Evolutionary conservation across 2,797 vertebrate genomes (phyloP).

Genomic region (Ataeniobius toweri): DNA sequence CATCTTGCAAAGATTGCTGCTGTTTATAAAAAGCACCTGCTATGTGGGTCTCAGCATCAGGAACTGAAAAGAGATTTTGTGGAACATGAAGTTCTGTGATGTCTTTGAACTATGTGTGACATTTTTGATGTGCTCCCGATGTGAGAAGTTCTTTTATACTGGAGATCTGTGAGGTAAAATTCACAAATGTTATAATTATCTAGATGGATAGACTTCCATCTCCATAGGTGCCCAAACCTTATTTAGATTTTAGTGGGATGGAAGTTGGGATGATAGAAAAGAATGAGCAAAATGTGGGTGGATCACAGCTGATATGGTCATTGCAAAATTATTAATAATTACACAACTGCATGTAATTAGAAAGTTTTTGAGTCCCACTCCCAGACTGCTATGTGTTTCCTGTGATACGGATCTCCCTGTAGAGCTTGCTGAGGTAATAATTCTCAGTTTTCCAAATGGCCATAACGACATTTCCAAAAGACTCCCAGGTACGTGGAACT

Average conservation of each 20-base stretch:
- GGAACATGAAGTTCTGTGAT: neutral
- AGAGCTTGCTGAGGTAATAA: neutral
- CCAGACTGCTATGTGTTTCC: neutral
- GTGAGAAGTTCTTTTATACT: neutral
- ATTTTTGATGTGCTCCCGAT: neutral
- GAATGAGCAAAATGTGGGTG: neutral
- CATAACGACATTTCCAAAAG: neutral
- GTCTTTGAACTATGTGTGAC: conserved; percentile 1
- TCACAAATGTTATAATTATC: neutral
- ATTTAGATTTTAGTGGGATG: neutral
- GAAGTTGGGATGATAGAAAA: neutral
- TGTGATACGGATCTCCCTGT: neutral
- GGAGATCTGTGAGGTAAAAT: neutral
- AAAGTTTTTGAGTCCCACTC: neutral
- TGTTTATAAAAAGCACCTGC: neutral
- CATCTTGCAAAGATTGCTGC: neutral
- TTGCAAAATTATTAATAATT: neutral
- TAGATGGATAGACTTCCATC: neutral
- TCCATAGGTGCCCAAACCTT: neutral
- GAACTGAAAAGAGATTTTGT: neutral
- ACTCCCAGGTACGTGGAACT: neutral
- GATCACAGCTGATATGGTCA: neutral
- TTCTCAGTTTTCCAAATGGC: neutral
- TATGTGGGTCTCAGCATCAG: neutral
- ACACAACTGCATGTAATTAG: neutral